phyloP scores from a whole-genome alignment of 2,113 vertebrate genomes.

The Blennius ocellaris region DNA sequence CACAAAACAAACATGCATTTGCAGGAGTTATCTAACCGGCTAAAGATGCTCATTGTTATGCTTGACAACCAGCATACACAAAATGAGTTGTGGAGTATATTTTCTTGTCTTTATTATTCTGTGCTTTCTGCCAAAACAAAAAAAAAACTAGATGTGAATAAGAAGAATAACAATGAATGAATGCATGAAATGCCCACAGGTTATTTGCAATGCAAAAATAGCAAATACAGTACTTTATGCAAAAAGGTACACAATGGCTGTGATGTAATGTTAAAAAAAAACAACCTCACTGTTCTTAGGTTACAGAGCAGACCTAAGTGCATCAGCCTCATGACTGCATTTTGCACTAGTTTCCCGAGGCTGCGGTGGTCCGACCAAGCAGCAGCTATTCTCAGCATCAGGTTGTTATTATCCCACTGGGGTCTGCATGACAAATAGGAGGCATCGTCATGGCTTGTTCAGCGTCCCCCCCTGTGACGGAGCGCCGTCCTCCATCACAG shows the following conservation, averaged over 20 bases:
- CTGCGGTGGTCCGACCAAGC: conserved; percentile 1
- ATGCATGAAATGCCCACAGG: too few species aligned
- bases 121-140: too few species aligned
- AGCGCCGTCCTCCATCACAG: conserved; percentile 72
- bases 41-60: background rate
- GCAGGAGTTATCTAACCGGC: conserved; percentile 12
- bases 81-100: too few species aligned
- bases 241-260: conserved; percentile 12
- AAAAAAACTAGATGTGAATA: background rate
- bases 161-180: too few species aligned
- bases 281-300: conserved; percentile 1
- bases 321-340: background rate
- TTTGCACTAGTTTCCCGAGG: conserved; percentile 17
- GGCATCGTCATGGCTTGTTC: conserved; percentile 48
- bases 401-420: conserved; percentile 53
- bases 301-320: background rate
- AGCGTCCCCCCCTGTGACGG: conserved; percentile 63
- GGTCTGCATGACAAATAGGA: conserved; percentile 63
- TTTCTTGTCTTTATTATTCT: too few species aligned
- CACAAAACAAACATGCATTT: conserved; percentile 15
- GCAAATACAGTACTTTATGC: conserved; percentile 36
- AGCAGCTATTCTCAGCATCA: conserved; percentile 49
- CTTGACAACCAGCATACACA: conserved; percentile 1
- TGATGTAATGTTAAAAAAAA: conserved; percentile 4
- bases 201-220: conserved; percentile 60